Evolutionary conservation across 2,888 invertebrate genomes (phyloP).

Genomic region (Andrena flavipes): DNA sequence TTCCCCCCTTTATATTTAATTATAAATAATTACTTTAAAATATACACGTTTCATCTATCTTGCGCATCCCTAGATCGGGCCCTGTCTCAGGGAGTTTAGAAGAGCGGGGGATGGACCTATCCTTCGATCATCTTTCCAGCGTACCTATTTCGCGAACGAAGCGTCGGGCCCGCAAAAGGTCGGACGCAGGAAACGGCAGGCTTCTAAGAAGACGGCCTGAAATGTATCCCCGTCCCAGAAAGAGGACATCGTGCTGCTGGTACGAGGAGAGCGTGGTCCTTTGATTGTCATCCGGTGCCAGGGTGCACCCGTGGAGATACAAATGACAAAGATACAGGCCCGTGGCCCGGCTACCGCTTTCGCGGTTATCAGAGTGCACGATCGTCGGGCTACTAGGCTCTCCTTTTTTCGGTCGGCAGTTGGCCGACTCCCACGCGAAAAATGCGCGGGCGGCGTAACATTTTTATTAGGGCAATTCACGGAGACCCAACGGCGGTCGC

Average conservation of each 20-base stretch:
- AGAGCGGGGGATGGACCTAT: too few relatives aligned
- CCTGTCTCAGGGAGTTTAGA: too few relatives aligned
- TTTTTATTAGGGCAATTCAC: slow-evolving; percentile 83
- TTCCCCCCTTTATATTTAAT: too few relatives aligned
- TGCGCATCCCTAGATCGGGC: too few relatives aligned
- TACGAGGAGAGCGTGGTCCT: slow-evolving; percentile 35
- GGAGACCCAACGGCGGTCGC: slow-evolving; percentile 77
- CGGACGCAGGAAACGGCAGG: neutral
- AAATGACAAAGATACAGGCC: slow-evolving; percentile 79
- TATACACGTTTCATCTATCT: too few relatives aligned
- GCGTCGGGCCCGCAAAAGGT: neutral
- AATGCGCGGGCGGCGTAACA: slow-evolving; percentile 75
- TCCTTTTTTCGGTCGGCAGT: slow-evolving; percentile 57
- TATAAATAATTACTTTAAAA: too few relatives aligned
- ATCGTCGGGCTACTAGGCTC: slow-evolving; percentile 67
- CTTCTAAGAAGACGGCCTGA: slow-evolving; percentile 51
- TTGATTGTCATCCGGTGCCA: slow-evolving; percentile 74
- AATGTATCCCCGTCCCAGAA: slow-evolving; percentile 46
- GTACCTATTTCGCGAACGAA: neutral
- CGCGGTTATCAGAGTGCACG: slow-evolving; percentile 73
- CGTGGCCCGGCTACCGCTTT: slow-evolving; percentile 77
- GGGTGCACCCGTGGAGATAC: slow-evolving; percentile 76
- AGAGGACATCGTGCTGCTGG: slow-evolving; percentile 29
- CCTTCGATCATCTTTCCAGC: neutral
- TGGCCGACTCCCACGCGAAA: slow-evolving; percentile 68